Evolutionary conservation across 1,140 invertebrate species (phyloP), one percentile per base, ranked within the genome.

Genomic region (Nylanderia fulva): DNA sequence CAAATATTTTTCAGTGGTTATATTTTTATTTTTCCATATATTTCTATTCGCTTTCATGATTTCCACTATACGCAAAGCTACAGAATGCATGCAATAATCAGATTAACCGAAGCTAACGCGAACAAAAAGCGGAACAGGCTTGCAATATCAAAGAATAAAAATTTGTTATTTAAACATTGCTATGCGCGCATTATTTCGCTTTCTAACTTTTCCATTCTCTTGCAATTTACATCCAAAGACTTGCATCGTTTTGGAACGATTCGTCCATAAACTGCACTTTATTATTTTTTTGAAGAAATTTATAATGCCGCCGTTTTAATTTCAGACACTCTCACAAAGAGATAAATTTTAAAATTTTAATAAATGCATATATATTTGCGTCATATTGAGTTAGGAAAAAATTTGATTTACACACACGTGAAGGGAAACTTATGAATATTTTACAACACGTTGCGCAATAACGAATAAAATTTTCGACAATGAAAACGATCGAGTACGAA

Each of bases 91-190:
- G 48, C 63, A 71, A 71, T 71, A 80, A 80, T 80, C 48, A 71
- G 48, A 71, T 80, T 80, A 80, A 58, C 24, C 2, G 36, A 58
- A 42, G 77, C 36, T 45, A 7, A 56, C 39, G 13, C 52, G 33
- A 42, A 45, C 9, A 68, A n/a, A 42, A 18, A 56, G 48, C 48
- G 24, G 48, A 54, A 71, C 29, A 6, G 21, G n/a, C 29, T 39
- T 13, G 18, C 36, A 27, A 45, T 80, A 80, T 58, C 39, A 80
- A 82, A 82, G 52, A 58, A 72, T 58, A n/a, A 72, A 82, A 72
- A 71, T 82, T n/a, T 39, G 7, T 45, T 56, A 72, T 82, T 45
- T 39, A 29, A 82, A 72, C 39, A 58, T 58, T 72, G 24, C 52
- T 68, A 39, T 24, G 39, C 29, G 8, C 24, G 33, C 13, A 27